Base-by-base conservation (phyloP, 2,888 invertebrate species). In the Scaptodrosophila latifasciaeformis region DNA sequence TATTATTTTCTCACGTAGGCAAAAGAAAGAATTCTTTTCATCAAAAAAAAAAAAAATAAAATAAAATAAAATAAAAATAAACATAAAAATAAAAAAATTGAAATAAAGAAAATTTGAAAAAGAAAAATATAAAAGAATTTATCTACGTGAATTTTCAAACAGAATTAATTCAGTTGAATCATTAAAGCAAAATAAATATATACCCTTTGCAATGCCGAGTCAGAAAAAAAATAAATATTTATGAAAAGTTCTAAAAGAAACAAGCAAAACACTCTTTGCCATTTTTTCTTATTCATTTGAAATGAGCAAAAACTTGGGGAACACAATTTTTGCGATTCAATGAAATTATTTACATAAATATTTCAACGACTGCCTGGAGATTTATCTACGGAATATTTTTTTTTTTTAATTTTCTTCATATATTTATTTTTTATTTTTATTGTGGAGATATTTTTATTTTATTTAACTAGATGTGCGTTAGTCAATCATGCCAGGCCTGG, bases 381-480 rank as follows among this genome's bases (percentile, higher is more conserved):
- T 56, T 49, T 52, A 37, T 54, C 42, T 37, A 42, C n/a, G n/a
- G n/a, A n/a, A n/a, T n/a, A n/a, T n/a, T n/a, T n/a, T n/a, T n/a
- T n/a, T n/a, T n/a, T n/a, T n/a, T n/a, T n/a, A n/a, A n/a, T n/a
- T n/a, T n/a, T n/a, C n/a, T n/a, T n/a, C n/a, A n/a, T 29, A 57
- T 57, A 56, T 49, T 61, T 35, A 46, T 42, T 53, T 61, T 61
- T 37, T 54, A 51, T 56, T 59, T 42, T 50, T 48, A 21, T 64
- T 39, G 42, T 29, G n/a, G n/a, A n/a, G n/a, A n/a, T n/a, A 31
- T 63, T 57, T 60, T 49, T 53, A 46, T 55, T 48, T 40, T 64
- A 70, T 75, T 65, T 67, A 62, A 52, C 62, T 74, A 67, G 71
- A 67, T 56, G 67, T 74, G 65, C 78, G 75, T 67, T 58, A 60